A percentile compares a stretch with the other conserved stretches of the same genome.
Conservation (phyloP, 2,888 invertebrate species). For the Spisula subtruncata region DNA sequence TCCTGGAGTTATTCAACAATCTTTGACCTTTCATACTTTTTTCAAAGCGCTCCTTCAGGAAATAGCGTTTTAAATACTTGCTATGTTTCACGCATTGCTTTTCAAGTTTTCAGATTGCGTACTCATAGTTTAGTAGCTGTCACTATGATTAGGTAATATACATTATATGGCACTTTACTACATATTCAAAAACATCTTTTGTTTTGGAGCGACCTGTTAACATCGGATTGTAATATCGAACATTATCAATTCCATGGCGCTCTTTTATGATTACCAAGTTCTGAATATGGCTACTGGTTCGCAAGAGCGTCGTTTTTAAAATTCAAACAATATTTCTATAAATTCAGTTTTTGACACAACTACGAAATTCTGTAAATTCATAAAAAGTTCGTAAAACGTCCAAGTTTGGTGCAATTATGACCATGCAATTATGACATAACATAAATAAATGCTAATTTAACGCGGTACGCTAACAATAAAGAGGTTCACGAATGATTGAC, state of each 20-base stretch:
- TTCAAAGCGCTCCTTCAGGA: background rate
- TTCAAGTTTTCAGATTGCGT: background rate
- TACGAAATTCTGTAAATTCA: too few species aligned
- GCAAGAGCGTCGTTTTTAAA: too few species aligned
- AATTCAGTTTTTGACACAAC: too few species aligned
- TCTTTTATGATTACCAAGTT: too few species aligned
- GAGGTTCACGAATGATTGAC: background rate
- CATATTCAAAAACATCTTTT: too few species aligned
- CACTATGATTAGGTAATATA: background rate
- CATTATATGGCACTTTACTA: background rate
- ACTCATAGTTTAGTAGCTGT: background rate
- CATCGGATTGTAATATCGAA: too few species aligned
- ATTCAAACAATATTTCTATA: too few species aligned
- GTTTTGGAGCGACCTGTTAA: too few species aligned
- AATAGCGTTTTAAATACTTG: conserved; percentile 9
- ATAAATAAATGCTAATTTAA: background rate
- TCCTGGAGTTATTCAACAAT: background rate
- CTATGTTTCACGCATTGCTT: background rate
- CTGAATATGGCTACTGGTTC: too few species aligned
- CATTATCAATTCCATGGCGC: too few species aligned
- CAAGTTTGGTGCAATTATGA: too few species aligned
- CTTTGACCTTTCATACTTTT: background rate
- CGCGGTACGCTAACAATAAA: background rate
- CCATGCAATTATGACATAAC: background rate
- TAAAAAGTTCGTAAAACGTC: too few species aligned